A percentile compares a stretch with the other conserved stretches of the same genome.
Conservation (phyloP, 2,888 invertebrate species). For the Mythimna pallens region DNA sequence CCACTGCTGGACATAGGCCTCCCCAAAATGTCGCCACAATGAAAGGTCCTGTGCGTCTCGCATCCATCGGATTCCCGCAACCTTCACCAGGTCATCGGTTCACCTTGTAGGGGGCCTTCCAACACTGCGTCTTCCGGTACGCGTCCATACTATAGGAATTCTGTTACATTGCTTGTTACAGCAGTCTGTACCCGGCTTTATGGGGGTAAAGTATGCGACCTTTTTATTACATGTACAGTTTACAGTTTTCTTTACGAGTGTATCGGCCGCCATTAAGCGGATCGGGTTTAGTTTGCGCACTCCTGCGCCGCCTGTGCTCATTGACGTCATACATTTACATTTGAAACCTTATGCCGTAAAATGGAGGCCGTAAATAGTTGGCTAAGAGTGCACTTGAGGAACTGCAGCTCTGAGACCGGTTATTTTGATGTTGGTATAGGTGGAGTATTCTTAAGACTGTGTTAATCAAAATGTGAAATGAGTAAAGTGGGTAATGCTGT, state of each 20-base stretch:
- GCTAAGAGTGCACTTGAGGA: constrained; percentile 61
- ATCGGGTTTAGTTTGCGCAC: constrained; percentile 59
- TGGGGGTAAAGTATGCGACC: constrained; percentile 40
- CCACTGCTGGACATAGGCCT: too few relatives aligned
- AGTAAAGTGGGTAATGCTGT: neutral
- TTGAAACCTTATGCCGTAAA: constrained; percentile 64
- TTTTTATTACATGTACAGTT: constrained; percentile 56
- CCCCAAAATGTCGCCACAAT: too few relatives aligned
- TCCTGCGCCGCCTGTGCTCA: constrained; percentile 62
- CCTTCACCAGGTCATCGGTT: too few relatives aligned
- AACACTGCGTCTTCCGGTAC: too few relatives aligned
- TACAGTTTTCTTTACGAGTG: constrained; percentile 69
- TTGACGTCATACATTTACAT: constrained; percentile 69
- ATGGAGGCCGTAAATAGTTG: constrained; percentile 66
- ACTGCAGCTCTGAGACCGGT: constrained; percentile 53
- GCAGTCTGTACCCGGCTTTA: too few relatives aligned
- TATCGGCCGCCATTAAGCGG: constrained; percentile 64
- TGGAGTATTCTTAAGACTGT: neutral
- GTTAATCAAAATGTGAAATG: too few relatives aligned
- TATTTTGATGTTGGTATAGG: constrained; percentile 5
- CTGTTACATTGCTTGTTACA: too few relatives aligned
- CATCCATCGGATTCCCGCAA: too few relatives aligned
- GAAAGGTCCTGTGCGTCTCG: too few relatives aligned
- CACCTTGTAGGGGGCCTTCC: too few relatives aligned
- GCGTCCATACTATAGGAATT: too few relatives aligned